These are phyloP conservation scores for Nyctibius grandis DNA, from an alignment of 2,797 vertebrate genomes.

Conservation along the genomic window DNA sequence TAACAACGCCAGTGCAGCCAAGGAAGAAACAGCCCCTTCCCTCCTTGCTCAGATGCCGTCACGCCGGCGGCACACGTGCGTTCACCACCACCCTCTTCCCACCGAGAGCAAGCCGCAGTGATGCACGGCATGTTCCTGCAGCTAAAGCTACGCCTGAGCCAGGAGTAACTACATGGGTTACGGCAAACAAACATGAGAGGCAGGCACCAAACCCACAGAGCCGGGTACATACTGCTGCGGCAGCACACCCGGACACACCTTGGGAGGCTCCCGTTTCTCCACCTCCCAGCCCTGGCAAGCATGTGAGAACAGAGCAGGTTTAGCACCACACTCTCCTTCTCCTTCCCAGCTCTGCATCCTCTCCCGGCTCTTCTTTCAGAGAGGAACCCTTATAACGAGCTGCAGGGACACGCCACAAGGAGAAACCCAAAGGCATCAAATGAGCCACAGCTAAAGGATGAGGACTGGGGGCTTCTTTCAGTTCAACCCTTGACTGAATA, in stretches of 20 bases:
- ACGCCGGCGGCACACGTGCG: accelerated
- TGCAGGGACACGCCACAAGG: background rate
- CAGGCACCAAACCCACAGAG: background rate
- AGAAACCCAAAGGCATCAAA: background rate
- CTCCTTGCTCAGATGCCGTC: background rate
- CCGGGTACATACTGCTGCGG: accelerated
- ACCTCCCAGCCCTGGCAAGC: background rate
- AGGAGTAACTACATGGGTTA: background rate
- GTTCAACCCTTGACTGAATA: background rate
- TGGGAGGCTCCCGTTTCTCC: background rate
- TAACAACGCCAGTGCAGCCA: background rate
- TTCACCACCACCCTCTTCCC: background rate
- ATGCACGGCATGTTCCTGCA: background rate
- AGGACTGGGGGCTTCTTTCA: background rate
- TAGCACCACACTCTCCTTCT: background rate
- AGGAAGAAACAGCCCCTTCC: background rate
- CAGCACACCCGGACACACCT: background rate
- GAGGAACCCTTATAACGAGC: accelerated
- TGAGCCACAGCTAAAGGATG: background rate
- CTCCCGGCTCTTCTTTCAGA: background rate
- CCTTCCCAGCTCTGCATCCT: background rate
- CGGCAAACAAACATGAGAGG: background rate
- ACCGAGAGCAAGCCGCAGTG: accelerated
- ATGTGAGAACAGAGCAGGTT: background rate
- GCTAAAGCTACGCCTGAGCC: background rate